Percentiles rank a stretch among this genome's conserved stretches.
These are phyloP conservation scores for Agrilus cyanescens DNA, from an alignment of 2,888 invertebrate genomes.

Conservation along the genomic window DNA sequence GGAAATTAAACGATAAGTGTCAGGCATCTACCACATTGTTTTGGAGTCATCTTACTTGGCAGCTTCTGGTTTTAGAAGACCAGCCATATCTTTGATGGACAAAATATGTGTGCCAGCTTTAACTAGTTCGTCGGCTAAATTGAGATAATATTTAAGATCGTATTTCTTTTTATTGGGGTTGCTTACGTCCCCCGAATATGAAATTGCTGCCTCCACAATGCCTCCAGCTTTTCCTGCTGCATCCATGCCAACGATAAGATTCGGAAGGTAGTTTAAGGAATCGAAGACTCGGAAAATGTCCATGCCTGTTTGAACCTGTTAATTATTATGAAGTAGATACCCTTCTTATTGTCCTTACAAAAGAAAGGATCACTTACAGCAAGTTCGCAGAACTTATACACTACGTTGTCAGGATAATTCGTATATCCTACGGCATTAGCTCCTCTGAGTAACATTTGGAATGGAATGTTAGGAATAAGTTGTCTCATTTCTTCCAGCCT, in stretches of 20 bases:
- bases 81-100: constrained; percentile 96
- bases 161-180: constrained; percentile 86
- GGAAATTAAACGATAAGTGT: too few species aligned
- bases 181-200: constrained; percentile 96
- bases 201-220: constrained; percentile 94
- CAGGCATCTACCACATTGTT: too few species aligned
- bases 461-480: constrained; percentile 92
- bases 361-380: constrained; percentile 48
- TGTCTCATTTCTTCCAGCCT: constrained; percentile 85
- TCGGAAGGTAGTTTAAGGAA: constrained; percentile 95
- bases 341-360: too few species aligned
- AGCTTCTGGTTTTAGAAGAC: constrained; percentile 83
- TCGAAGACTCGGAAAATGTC: constrained; percentile 98
- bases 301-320: constrained; percentile 84
- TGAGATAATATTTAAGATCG: constrained; percentile 85
- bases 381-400: constrained; percentile 92
- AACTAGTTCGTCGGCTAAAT: constrained; percentile 88
- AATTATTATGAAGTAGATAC: constrained; percentile 1
- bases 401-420: constrained; percentile 98
- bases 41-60: constrained; percentile 60
- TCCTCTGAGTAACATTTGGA: constrained; percentile 96
- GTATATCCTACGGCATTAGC: constrained; percentile 99
- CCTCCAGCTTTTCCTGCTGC: constrained; percentile 96
- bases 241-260: constrained; percentile 91
- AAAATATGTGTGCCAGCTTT: constrained; percentile 93